Conservation (phyloP, 2,797 vertebrate species). For the Tolypeutes matacus region DNA sequence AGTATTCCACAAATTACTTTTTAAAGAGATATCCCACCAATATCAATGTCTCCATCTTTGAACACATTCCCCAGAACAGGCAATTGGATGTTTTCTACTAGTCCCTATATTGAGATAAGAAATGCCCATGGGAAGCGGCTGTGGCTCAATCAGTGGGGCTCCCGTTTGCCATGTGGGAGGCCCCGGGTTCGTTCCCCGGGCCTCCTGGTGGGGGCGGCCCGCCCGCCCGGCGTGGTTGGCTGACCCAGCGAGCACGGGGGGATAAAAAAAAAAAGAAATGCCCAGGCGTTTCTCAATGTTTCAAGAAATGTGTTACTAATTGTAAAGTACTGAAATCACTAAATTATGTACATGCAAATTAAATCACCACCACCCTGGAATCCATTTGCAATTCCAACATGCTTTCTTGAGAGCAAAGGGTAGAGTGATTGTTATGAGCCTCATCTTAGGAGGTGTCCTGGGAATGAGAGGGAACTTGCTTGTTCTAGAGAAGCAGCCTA, state of each 20-base stretch:
- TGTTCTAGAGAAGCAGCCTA: not conserved
- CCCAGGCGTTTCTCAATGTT: constrained; percentile 40
- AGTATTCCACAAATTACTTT: not conserved
- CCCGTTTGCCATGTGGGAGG: too few species aligned
- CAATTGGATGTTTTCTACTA: constrained; percentile 34
- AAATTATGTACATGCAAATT: constrained; percentile 70
- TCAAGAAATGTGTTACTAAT: constrained; percentile 55
- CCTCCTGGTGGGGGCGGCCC: too few species aligned
- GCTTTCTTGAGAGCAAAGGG: constrained; percentile 35
- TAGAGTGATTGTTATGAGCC: not conserved
- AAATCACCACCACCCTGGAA: constrained; percentile 16
- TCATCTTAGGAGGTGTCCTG: not conserved
- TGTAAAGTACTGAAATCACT: constrained; percentile 44
- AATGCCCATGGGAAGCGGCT: too few species aligned
- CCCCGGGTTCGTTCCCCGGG: too few species aligned
- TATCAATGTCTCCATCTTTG: not conserved
- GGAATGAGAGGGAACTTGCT: not conserved
- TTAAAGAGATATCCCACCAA: not conserved
- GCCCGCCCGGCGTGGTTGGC: too few species aligned
- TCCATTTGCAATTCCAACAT: not conserved
- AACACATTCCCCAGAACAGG: not conserved
- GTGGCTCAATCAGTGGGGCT: too few species aligned
- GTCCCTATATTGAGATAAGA: constrained; percentile 40
- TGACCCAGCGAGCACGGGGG: too few species aligned
- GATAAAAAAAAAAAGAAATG: too few species aligned